These are phyloP conservation scores for Phrynocephalus vlangalii DNA, from an alignment of 2,797 vertebrate species.

Conservation along the genomic window DNA sequence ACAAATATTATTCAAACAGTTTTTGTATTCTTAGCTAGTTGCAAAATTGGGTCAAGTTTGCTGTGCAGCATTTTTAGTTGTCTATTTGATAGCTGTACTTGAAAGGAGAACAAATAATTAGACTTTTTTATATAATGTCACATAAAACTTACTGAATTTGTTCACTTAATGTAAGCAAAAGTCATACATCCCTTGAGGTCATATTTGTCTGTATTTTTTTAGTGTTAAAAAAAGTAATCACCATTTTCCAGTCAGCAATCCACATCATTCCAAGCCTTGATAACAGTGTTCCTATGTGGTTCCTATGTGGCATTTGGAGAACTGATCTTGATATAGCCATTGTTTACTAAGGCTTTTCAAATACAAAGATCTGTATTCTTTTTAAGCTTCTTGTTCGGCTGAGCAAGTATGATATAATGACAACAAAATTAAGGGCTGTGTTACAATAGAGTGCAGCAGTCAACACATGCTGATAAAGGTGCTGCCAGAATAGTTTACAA, in stretches of 20 bases:
- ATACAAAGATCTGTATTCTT: conserved; percentile 24
- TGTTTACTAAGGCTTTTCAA: conserved; percentile 31
- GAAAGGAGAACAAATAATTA: conserved; percentile 37
- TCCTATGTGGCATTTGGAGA: not conserved
- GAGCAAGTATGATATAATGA: conserved; percentile 45
- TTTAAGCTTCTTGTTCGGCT: conserved; percentile 57
- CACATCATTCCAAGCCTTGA: not conserved
- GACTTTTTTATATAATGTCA: conserved; percentile 32
- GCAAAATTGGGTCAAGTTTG: not conserved
- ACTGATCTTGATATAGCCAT: too few species aligned
- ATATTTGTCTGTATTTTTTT: not conserved
- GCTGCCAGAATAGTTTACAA: conserved; percentile 47
- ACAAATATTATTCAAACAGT: not conserved
- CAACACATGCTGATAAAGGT: conserved; percentile 39
- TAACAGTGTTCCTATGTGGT: too few species aligned
- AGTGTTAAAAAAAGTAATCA: not conserved
- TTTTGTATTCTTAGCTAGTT: not conserved
- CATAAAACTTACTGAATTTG: conserved; percentile 33
- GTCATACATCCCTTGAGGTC: conserved; percentile 24
- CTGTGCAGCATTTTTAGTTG: not conserved
- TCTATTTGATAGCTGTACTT: not conserved
- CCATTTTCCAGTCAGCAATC: not conserved
- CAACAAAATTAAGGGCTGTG: conserved; percentile 46
- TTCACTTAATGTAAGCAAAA: conserved; percentile 1
- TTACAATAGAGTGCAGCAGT: conserved; percentile 46